These are phyloP conservation scores for Phaedon cochleariae DNA, from an alignment of 2,888 invertebrate genomes.

Conservation along the genomic window DNA sequence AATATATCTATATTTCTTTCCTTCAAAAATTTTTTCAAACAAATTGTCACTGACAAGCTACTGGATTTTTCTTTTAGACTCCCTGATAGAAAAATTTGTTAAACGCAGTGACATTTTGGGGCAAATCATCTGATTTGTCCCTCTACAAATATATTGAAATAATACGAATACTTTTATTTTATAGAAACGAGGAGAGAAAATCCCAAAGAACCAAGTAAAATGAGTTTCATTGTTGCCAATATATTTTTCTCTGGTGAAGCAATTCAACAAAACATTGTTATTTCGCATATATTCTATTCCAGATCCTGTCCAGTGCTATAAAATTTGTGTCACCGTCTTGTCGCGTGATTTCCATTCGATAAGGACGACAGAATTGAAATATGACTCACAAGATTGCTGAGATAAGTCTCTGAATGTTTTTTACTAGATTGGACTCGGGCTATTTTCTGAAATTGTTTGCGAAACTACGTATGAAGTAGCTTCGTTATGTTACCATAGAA, in stretches of 20 bases:
- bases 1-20: too few species aligned
- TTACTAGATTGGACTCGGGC: not conserved
- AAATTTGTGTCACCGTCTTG: not conserved
- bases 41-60: too few species aligned
- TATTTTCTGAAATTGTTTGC: not conserved
- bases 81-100: too few species aligned
- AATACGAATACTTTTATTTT: too few species aligned
- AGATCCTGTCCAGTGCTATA: not conserved
- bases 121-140: too few species aligned
- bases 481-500: not conserved
- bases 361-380: slow-evolving; percentile 38
- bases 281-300: not conserved
- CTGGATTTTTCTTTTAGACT: too few species aligned
- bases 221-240: too few species aligned
- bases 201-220: too few species aligned
- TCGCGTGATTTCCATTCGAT: slow-evolving; percentile 37
- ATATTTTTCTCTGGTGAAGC: not conserved
- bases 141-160: too few species aligned
- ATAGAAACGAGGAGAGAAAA: too few species aligned
- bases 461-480: not conserved
- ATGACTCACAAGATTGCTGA: slow-evolving; percentile 34
- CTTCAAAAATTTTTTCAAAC: too few species aligned
- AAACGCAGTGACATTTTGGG: too few species aligned
- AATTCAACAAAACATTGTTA: not conserved
- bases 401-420: slow-evolving; percentile 34